Conservation (phyloP, 2,888 invertebrate species). For the Caenorhabditis sp. region DNA sequence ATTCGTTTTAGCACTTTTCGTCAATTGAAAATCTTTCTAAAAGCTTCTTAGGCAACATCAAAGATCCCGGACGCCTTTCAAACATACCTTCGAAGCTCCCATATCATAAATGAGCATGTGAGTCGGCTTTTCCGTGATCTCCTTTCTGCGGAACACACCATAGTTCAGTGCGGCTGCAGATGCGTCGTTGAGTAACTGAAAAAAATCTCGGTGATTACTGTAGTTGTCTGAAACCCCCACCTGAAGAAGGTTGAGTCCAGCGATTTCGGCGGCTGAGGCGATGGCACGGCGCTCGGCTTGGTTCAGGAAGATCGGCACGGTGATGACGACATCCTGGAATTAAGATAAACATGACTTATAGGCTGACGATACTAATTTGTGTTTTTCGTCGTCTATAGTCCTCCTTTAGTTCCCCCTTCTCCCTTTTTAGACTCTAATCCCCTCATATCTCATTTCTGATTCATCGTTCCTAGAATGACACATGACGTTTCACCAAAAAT, state of each 20-base stretch:
- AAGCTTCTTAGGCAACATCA: not conserved
- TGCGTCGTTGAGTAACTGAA: slow-evolving; percentile 96
- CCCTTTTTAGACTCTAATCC: not conserved
- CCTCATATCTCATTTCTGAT: too few relatives aligned
- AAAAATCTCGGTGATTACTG: not conserved
- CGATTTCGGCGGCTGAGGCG: slow-evolving; percentile 91
- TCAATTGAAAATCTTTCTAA: too few relatives aligned
- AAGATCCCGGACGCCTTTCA: not conserved
- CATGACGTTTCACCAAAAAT: not conserved
- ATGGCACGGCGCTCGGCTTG: slow-evolving; percentile 95
- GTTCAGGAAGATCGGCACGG: slow-evolving; percentile 96
- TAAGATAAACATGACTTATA: not conserved
- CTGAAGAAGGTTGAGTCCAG: slow-evolving; percentile 89
- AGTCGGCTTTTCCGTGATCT: slow-evolving; percentile 84
- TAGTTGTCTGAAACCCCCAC: slow-evolving; percentile 22
- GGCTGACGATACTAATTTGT: too few relatives aligned
- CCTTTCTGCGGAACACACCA: slow-evolving; percentile 94
- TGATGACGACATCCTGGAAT: slow-evolving; percentile 92
- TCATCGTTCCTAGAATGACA: too few relatives aligned
- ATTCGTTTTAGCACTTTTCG: too few relatives aligned
- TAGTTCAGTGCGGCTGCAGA: slow-evolving; percentile 97
- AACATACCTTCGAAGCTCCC: slow-evolving; percentile 90
- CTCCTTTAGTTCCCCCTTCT: not conserved
- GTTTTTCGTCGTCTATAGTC: too few relatives aligned
- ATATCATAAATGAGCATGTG: slow-evolving; percentile 95